Conservation (phyloP, 1,140 invertebrate genomes). For the Gonioctena quinquepunctata region DNA sequence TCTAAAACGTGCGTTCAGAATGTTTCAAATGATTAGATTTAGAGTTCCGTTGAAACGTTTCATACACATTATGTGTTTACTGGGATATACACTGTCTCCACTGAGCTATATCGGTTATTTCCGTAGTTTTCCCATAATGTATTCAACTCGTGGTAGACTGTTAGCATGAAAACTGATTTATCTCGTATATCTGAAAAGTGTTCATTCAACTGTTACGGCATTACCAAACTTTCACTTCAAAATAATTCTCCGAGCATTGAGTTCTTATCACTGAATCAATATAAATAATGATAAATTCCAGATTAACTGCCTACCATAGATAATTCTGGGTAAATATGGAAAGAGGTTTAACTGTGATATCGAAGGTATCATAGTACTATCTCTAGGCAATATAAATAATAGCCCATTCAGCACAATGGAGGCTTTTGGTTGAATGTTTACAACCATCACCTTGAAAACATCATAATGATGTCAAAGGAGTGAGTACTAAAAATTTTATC, state of each 20-base stretch:
- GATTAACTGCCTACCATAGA: not conserved
- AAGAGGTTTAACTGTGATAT: not conserved
- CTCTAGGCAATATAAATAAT: not conserved
- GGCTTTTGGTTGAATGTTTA: not conserved
- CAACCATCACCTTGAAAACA: too few species aligned
- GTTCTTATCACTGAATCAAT: not conserved
- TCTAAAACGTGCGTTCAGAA: too few species aligned
- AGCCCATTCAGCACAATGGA: not conserved
- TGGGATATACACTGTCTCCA: too few species aligned
- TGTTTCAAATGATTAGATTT: too few species aligned
- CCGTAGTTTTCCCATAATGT: not conserved
- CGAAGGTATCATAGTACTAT: not conserved
- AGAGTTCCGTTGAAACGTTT: too few species aligned
- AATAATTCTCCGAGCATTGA: not conserved
- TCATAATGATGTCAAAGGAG: too few species aligned
- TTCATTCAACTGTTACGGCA: not conserved
- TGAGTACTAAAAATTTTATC: too few species aligned
- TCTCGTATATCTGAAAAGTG: not conserved
- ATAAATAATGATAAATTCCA: slow-evolving; percentile 8
- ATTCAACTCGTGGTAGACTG: not conserved
- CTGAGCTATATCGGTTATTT: not conserved
- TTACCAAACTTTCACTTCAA: not conserved
- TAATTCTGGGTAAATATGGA: not conserved
- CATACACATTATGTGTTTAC: too few species aligned
- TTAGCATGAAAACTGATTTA: not conserved